These are phyloP conservation scores for Danionella cerebrum DNA, from an alignment of 2,113 vertebrate species.

Conservation along the genomic window DNA sequence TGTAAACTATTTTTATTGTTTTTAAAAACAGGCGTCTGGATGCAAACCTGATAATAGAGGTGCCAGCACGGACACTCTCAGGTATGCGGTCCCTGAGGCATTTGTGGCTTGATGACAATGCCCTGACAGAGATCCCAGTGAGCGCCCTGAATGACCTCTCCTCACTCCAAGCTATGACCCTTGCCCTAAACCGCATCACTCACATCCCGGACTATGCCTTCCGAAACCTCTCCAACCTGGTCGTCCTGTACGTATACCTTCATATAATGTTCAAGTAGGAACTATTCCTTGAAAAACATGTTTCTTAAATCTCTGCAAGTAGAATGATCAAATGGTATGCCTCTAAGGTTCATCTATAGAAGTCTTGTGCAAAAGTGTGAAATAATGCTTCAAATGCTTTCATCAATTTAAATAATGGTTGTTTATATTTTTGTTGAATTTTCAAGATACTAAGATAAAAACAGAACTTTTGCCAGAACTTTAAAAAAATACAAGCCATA, in stretches of 20 bases:
- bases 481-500: too few relatives aligned
- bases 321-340: too few relatives aligned
- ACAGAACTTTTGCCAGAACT: too few relatives aligned
- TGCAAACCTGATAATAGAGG: slow-evolving; percentile 84
- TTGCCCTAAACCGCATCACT: slow-evolving; percentile 89
- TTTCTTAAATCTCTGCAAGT: not conserved
- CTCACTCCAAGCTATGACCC: slow-evolving; percentile 88
- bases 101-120: slow-evolving; percentile 94
- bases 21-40: slow-evolving; percentile 79
- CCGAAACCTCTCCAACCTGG: slow-evolving; percentile 86
- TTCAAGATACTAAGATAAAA: too few relatives aligned
- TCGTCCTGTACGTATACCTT: slow-evolving; percentile 79
- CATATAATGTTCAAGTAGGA: not conserved
- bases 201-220: slow-evolving; percentile 85
- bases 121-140: slow-evolving; percentile 81
- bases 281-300: not conserved
- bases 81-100: slow-evolving; percentile 81
- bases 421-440: too few relatives aligned
- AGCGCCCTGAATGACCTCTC: slow-evolving; percentile 75
- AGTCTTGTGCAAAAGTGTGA: too few relatives aligned
- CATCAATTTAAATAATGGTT: too few relatives aligned
- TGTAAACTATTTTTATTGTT: too few relatives aligned
- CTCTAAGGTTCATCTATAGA: too few relatives aligned
- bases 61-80: slow-evolving; percentile 78
- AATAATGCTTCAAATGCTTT: too few relatives aligned